Base-by-base conservation (phyloP, 2,113 vertebrate species). In the Pagrus major region DNA sequence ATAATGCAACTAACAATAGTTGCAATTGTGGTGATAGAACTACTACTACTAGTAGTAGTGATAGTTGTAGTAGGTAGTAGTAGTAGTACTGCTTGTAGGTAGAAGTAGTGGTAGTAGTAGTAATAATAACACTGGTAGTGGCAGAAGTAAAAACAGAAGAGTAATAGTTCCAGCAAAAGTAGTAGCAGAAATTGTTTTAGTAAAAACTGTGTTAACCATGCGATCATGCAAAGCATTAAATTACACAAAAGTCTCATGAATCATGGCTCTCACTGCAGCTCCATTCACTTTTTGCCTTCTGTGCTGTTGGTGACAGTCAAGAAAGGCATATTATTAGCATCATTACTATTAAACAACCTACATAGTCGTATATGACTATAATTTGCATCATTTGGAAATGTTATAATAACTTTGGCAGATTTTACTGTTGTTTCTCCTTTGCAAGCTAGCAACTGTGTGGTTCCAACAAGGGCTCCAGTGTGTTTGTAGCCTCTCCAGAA, bases 331-430 rank as follows among this genome's bases (percentile, higher is more conserved):
- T n/a, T 31, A 46, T 12, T 55, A n/a, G 23, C 31, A 44, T 68
- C 29, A 39, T 49, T 49, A 27, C 44, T 73, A 55, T 61, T 66
- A 60, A 76, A 52, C 35, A 18, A n/a, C n/a, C n/a, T n/a, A n/a
- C n/a, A n/a, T n/a, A n/a, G n/a, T n/a, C n/a, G n/a, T n/a, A n/a
- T n/a, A n/a, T n/a, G n/a, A n/a, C n/a, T n/a, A n/a, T n/a, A n/a
- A n/a, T n/a, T n/a, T n/a, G n/a, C n/a, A n/a, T n/a, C n/a, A n/a
- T n/a, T n/a, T n/a, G n/a, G n/a, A n/a, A n/a, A n/a, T n/a, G n/a
- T n/a, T n/a, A n/a, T n/a, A n/a, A n/a, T n/a, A n/a, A n/a, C n/a
- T n/a, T n/a, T n/a, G n/a, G n/a, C n/a, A n/a, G n/a, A n/a, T n/a
- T n/a, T n/a, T n/a, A n/a, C n/a, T n/a, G n/a, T n/a, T n/a, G n/a